A percentile compares a stretch with the other conserved stretches of the same genome.
These are phyloP conservation scores for Atta texana DNA, from an alignment of 1,140 invertebrate species.

Conservation along the genomic window DNA sequence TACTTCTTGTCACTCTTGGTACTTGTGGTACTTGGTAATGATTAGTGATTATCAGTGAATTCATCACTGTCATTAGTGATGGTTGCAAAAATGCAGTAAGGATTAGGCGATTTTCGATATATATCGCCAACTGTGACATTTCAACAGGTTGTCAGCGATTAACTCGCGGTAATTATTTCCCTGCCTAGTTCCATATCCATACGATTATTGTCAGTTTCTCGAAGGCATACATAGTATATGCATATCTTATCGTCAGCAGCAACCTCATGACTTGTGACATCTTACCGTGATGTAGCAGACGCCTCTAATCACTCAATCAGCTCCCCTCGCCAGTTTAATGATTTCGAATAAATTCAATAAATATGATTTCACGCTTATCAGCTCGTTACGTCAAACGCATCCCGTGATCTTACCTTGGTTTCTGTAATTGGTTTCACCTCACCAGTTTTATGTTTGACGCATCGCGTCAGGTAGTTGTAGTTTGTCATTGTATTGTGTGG, in stretches of 20 bases:
- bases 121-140: slow-evolving; percentile 69
- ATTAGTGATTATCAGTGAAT: too few species aligned
- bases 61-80: slow-evolving; percentile 51
- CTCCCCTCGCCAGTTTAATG: slow-evolving; percentile 1
- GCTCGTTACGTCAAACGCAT: too few species aligned
- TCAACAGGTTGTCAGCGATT: slow-evolving; percentile 55
- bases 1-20: too few species aligned
- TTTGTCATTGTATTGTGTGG: slow-evolving; percentile 53
- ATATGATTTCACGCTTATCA: neutral
- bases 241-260: neutral
- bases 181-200: too few species aligned
- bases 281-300: slow-evolving; percentile 78
- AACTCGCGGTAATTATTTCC: too few species aligned
- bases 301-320: slow-evolving; percentile 71
- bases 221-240: too few species aligned
- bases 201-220: neutral
- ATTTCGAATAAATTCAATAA: slow-evolving; percentile 17
- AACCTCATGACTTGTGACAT: slow-evolving; percentile 74
- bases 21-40: too few species aligned
- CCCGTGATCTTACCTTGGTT: too few species aligned
- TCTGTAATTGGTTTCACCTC: too few species aligned
- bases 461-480: neutral
- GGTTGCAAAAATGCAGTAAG: slow-evolving; percentile 70
- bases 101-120: slow-evolving; percentile 67
- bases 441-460: neutral